Percentiles rank a stretch among this genome's conserved stretches.
Evolutionary conservation across 1,140 invertebrate genomes (phyloP).

Genomic region (Asbolus verrucosus): DNA sequence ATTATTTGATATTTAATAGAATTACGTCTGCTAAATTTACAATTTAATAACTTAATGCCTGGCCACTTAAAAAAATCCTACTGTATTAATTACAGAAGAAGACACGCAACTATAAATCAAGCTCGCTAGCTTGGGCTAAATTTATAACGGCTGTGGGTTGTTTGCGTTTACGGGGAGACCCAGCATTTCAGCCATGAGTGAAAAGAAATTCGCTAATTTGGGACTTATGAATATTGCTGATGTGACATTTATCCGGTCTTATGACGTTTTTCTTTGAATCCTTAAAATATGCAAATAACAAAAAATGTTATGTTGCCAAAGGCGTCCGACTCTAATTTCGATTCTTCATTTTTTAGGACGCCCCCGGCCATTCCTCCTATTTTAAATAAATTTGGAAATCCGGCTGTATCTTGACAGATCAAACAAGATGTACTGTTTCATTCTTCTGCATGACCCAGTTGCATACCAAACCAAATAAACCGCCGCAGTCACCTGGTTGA

Average conservation of each 20-base stretch:
- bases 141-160: too few species aligned
- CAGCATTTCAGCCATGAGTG: too few species aligned
- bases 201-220: background rate
- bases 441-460: constrained; percentile 23
- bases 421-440: constrained; percentile 10
- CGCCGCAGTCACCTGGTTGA: background rate
- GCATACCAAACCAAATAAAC: background rate
- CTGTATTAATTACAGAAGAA: too few species aligned
- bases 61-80: too few species aligned
- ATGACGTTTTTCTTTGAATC: constrained; percentile 43
- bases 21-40: background rate
- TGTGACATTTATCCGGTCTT: constrained; percentile 16
- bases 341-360: constrained; percentile 55
- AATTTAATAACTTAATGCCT: background rate
- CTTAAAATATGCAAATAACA: constrained; percentile 53
- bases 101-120: too few species aligned
- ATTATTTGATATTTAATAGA: background rate
- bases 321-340: constrained; percentile 52
- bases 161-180: too few species aligned
- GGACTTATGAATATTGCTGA: background rate
- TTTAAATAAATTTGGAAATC: constrained; percentile 52
- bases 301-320: constrained; percentile 44
- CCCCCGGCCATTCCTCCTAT: constrained; percentile 52
- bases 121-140: too few species aligned
- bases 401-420: constrained; percentile 21